phyloP scores from a whole-genome alignment of 2,797 vertebrate species.

The Sebastes wilsoni region DNA sequence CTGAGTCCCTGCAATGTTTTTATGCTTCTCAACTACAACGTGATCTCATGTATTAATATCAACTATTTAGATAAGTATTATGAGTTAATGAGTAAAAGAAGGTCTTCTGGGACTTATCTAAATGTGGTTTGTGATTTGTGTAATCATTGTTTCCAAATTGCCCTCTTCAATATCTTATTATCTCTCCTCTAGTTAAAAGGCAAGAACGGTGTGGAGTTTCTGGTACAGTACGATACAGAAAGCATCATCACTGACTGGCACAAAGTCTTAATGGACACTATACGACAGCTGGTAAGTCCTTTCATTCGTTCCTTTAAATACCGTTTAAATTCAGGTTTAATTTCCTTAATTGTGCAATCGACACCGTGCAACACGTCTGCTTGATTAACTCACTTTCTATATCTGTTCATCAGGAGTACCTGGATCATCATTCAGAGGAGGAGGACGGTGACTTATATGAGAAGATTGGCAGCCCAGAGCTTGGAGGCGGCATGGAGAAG shows the following conservation, averaged over 20 bases:
- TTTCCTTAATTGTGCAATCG: too few species aligned
- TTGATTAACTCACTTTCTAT: not conserved
- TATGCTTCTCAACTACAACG: not conserved
- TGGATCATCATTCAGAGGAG: conserved; percentile 74
- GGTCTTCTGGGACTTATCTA: not conserved
- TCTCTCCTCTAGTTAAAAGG: conserved; percentile 85
- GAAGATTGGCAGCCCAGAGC: conserved; percentile 73
- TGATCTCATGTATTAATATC: not conserved
- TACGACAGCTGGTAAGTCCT: conserved; percentile 83
- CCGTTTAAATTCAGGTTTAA: not conserved
- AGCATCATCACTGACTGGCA: conserved; percentile 92
- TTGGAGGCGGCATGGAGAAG: conserved; percentile 53
- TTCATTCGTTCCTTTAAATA: not conserved
- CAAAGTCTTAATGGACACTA: conserved; percentile 87
- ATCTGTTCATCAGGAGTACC: conserved; percentile 66
- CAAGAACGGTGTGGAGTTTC: conserved; percentile 87
- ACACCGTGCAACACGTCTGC: not conserved
- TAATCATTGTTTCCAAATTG: not conserved
- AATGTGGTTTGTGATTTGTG: not conserved
- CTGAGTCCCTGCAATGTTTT: not conserved
- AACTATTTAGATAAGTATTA: not conserved
- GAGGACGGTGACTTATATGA: conserved; percentile 82
- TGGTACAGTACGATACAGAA: conserved; percentile 94
- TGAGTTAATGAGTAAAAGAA: not conserved
- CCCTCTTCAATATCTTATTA: not conserved